Evolutionary conservation across 2,113 vertebrate genomes (phyloP).

Genomic region (Peromyscus polionotus): DNA sequence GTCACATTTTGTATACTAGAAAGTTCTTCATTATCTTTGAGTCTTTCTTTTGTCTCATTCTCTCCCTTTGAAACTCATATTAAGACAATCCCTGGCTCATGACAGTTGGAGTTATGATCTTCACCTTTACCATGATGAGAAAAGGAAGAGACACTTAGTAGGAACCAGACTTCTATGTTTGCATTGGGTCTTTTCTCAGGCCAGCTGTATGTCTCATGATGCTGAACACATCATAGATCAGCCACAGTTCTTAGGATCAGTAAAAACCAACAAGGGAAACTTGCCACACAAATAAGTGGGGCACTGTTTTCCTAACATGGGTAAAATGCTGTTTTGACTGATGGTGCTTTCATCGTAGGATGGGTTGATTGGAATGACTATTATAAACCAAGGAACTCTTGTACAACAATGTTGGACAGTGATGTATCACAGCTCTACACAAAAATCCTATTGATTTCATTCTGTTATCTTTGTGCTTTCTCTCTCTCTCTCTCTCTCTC

Average conservation of each 20-base stretch:
- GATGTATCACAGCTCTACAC: neutral
- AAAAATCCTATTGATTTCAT: neutral
- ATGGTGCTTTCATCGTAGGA: neutral
- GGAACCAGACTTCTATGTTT: neutral
- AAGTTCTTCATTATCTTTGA: neutral
- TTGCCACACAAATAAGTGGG: neutral
- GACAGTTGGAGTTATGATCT: neutral
- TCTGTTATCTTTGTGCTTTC: no score
- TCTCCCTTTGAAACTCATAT: neutral
- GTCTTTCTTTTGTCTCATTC: neutral
- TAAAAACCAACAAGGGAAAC: neutral
- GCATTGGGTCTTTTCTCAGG: neutral
- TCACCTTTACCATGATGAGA: neutral
- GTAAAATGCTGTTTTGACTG: neutral
- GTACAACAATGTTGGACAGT: neutral
- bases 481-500: no score
- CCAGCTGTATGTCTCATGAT: neutral
- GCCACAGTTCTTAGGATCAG: neutral
- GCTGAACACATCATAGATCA: neutral
- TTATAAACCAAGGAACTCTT: neutral
- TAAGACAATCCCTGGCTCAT: neutral
- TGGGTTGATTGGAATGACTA: neutral
- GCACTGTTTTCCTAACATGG: neutral
- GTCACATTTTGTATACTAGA: neutral
- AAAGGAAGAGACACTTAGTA: neutral